Base-by-base conservation (phyloP, 2,797 vertebrate species). In the Serranus cabrilla region DNA sequence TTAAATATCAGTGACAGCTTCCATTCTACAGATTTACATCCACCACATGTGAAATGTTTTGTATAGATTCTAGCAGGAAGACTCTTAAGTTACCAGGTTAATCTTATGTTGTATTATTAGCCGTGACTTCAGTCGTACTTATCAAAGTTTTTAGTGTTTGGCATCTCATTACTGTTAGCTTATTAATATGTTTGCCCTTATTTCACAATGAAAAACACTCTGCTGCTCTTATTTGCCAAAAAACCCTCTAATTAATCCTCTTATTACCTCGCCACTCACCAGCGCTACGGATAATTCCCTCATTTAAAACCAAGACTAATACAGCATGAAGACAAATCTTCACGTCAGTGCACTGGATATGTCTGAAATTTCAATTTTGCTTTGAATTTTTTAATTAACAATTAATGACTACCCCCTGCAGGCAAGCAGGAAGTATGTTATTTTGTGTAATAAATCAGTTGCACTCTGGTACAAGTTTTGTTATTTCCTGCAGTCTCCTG, bases 361-460 rank as follows among this genome's bases (percentile, higher is more conserved):
- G 7, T 23, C 21, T 39, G 39, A 62, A 55, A 27, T 49, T 60
- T 60, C 4, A 21, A 12, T 59, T 55, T 60, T 25, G 43, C 25
- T 61, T 65, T 0, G 13, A 59, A 10, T 3, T 4, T 14, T 12
- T 34, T 27, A 27, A 23, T 51, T 11, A 52, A 77, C 62, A 50
- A 71, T 68, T 77, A 34, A 62, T 76, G 39, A 12, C 49, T 49
- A 18, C 11, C 7, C 13, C 13, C 27, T 64, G 54, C 27, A 63
- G 43, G 10, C 21, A 25, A 46, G 40, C 11, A 7, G 23, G 40
- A 43, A 14, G 31, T 21, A 11, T 52, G 25, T 55, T 47, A 10
- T 54, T 65, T 27, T 62, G n/a, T 62, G 27, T 63, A 45, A 51
- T 54, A 31, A 57, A 65, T 65, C 63, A 58, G 20, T 20, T 3